Evolutionary conservation across 2,888 invertebrate species (phyloP).

Genomic region (Harpagoxenus sublaevis): DNA sequence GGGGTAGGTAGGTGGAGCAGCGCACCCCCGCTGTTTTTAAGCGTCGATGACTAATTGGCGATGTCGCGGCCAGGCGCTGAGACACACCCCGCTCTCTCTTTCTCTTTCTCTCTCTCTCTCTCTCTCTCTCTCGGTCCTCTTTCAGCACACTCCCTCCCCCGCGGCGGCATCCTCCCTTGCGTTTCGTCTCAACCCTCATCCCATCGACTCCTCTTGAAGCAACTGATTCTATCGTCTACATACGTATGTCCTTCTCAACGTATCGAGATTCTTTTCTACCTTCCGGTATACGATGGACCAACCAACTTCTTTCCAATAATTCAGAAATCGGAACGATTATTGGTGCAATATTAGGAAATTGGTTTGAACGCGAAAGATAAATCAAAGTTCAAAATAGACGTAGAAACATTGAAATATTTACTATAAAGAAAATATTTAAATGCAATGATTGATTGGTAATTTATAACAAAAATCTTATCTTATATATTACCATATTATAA

Average conservation of each 20-base stretch:
- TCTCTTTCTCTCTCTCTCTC: constrained; percentile 55
- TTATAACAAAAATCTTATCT: neutral
- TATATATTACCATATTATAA: neutral
- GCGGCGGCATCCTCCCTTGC: constrained; percentile 50
- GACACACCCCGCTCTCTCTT: constrained; percentile 78
- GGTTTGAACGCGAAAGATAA: neutral
- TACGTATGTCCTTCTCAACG: constrained; percentile 46
- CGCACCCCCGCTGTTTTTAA: constrained; percentile 84
- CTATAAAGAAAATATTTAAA: neutral
- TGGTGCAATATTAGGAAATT: constrained; percentile 3
- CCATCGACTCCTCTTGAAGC: constrained; percentile 66
- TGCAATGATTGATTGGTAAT: neutral
- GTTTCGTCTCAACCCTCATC: constrained; percentile 67
- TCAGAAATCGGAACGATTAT: constrained; percentile 4
- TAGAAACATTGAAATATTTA: neutral
- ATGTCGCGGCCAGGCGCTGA: constrained; percentile 86
- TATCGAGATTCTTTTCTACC: constrained; percentile 38
- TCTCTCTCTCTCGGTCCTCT: constrained; percentile 64
- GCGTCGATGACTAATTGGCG: constrained; percentile 86
- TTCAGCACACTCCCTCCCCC: constrained; percentile 31
- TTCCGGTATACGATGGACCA: neutral
- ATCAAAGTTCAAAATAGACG: neutral
- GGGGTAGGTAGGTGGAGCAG: constrained; percentile 76
- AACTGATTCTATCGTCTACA: constrained; percentile 51
- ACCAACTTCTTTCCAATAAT: constrained; percentile 50